Evolutionary conservation across 2,797 vertebrate species (phyloP), one percentile per base, ranked within the genome.

Genomic region (Oophaga sylvatica): DNA sequence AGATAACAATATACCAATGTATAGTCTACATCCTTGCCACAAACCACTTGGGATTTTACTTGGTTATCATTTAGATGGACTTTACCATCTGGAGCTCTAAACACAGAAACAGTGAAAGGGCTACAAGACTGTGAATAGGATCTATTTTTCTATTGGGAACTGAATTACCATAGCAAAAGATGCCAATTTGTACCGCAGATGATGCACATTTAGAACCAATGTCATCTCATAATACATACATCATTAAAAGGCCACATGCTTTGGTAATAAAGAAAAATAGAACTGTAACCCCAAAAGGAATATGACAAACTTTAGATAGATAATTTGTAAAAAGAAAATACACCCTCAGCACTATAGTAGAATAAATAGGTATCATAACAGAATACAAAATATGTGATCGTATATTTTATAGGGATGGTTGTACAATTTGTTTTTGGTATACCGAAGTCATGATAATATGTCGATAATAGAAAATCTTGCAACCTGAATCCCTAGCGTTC

Each of bases 51-150:
- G 60, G 29, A 76, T 81, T 56, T 62, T 73, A 26, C 59, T 35
- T 87, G 41, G 7, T 68, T 81, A 68, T 73, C 57, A 41, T 87
- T 75, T 87, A 53, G 45, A 81, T 81, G 67, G 68, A 59, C 26
- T 67, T 76, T 35, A 78, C 71, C 86, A 87, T 87, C 86, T 83
- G 86, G 80, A 56, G 56, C 19, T 17, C 80, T 26, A 29, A 22
- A 19, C 45, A 45, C 12, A 83, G 67, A 48, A 68, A 73, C n/a
- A 41, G 15, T 73, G 17, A 81, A 81, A 35, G 70, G 15, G 10
- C 22, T 77, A 78, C 63, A 83, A 71, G 31, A 53, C 31, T 77
- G 70, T 65, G 53, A 82, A 82, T 78, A 76, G 57, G 19, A 76
- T 45, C 48, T 35, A 59, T n/a, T 82, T 19, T 45, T 60, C 56